A percentile compares a stretch with the other conserved stretches of the same genome.
Conservation (phyloP, 1,140 invertebrate genomes). For the Bombus sibiricus region DNA sequence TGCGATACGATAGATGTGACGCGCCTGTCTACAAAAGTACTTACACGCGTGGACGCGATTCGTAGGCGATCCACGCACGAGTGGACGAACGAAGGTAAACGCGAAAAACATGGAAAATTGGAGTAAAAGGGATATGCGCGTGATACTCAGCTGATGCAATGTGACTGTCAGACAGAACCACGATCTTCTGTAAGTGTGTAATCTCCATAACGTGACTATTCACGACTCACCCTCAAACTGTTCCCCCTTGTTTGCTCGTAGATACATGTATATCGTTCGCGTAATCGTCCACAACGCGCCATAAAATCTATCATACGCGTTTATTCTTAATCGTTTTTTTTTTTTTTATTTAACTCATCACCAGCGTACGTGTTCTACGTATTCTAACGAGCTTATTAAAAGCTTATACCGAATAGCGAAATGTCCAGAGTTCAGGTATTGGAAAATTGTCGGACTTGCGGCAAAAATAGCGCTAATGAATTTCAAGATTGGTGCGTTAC, state of each 20-base stretch:
- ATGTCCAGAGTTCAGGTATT: too few species aligned
- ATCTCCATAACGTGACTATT: not conserved
- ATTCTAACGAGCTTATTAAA: not conserved
- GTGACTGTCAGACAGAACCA: conserved; percentile 6
- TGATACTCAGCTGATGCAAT: not conserved
- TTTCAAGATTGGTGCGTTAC: too few species aligned
- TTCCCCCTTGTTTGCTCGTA: not conserved
- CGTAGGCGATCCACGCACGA: not conserved
- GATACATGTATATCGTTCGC: not conserved
- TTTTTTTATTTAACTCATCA: not conserved
- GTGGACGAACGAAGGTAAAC: not conserved
- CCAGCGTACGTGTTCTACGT: too few species aligned
- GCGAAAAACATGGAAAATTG: not conserved
- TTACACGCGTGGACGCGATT: not conserved
- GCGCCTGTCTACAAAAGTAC: too few species aligned
- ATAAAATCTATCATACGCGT: conserved; percentile 18
- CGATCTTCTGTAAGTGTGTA: not conserved
- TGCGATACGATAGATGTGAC: not conserved
- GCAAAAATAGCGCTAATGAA: too few species aligned
- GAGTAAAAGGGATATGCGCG: not conserved
- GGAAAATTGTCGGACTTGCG: too few species aligned
- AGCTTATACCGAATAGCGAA: too few species aligned
- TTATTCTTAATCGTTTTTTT: not conserved
- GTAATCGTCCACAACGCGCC: not conserved
- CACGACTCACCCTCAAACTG: not conserved